Evolutionary conservation across 2,888 invertebrate species (phyloP), one percentile per base, ranked within the genome.

Genomic region (Siphonodentalium dalli): DNA sequence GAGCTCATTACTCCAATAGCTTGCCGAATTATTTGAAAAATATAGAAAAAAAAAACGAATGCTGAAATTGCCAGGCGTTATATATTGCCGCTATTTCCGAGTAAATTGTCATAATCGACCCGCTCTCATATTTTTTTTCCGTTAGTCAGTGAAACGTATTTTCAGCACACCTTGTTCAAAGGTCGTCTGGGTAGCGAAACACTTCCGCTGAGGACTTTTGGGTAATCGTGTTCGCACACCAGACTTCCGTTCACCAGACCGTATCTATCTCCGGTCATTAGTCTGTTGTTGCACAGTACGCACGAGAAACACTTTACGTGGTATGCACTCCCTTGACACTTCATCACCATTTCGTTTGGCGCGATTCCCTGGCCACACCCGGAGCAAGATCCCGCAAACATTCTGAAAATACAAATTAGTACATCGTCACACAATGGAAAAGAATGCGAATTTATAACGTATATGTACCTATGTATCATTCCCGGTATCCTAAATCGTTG

Each of bases 271-370:
- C 95, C 95, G 75, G 92, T 89, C 83, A 90, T 88, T 76, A 95
- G 89, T 83, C 89, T 90, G 76, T 89, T 87, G 75, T 91, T 89
- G 84, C 95, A 95, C 84, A 93, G 93, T 84, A 91, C 92, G 87
- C 95, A 95, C 72, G 90, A 88, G 86, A 95, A 95, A 85, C 94
- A 95, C 86, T 93, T 93, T 85, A 93, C 87, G 87, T 95, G 95
- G 87, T 92, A 94, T 77, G 93, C 92, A 84, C 72, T 79, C 40
- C 75, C 71, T 87, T 78, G 78, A 74, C 90, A 89, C 83, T 92
- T 87, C 90, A 93, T 93, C 77, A 95, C 93, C 84, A 93, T 88
- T 84, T 95, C 95, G 84, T 88, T 90, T 76, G 94, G 91, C 49
- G 94, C 93, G 84, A 95, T 95, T 80, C 88, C 88, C 85, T 91